Evolutionary conservation across 2,797 vertebrate genomes (phyloP).

Genomic region (Toxotes lorentzi): DNA sequence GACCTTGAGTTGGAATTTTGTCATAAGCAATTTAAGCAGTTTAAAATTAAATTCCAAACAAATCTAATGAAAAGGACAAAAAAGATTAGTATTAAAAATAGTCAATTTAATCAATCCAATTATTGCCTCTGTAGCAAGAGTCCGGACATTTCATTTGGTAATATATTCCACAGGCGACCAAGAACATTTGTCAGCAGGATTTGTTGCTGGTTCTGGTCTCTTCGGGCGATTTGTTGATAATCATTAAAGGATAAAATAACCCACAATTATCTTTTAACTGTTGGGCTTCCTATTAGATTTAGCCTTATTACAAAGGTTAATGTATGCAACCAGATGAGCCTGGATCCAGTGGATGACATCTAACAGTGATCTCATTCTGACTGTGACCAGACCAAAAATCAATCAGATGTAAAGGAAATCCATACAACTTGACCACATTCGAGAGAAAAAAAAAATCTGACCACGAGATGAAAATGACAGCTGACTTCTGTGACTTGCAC

Average conservation of each 20-base stretch:
- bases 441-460: neutral
- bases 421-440: constrained; percentile 29
- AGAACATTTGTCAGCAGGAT: neutral
- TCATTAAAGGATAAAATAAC: neutral
- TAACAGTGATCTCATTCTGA: constrained; percentile 30
- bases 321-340: neutral
- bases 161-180: neutral
- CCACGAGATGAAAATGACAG: constrained; percentile 1
- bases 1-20: neutral
- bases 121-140: neutral
- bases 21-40: neutral
- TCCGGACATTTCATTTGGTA: neutral
- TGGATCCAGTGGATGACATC: neutral
- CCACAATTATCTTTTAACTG: neutral
- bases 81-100: neutral
- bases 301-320: neutral
- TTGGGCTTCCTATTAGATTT: too few species aligned
- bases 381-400: constrained; percentile 31
- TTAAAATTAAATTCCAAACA: neutral
- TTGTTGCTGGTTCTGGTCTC: neutral
- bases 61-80: neutral
- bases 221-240: neutral
- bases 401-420: constrained; percentile 37
- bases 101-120: neutral
- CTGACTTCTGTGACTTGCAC: constrained; percentile 19